Conservation (phyloP, 1,140 invertebrate species). For the Sinella curviseta region DNA sequence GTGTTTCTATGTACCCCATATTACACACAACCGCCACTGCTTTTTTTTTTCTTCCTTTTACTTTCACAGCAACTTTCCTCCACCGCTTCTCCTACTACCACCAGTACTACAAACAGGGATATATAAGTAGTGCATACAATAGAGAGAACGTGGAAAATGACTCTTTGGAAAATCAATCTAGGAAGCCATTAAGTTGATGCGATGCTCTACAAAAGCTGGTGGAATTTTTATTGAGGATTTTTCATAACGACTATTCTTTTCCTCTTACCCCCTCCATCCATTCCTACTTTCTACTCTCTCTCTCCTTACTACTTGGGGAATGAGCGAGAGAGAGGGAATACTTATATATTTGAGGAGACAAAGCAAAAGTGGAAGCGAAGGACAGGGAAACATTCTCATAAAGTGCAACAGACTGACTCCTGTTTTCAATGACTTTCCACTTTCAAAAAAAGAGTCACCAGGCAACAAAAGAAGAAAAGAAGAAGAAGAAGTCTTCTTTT, state of each 20-base stretch:
- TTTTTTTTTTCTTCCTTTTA: conserved; percentile 10
- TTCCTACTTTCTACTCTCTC: neutral
- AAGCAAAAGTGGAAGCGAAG: conserved; percentile 11
- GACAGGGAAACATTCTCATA: conserved; percentile 36
- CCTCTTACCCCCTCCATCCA: conserved; percentile 1
- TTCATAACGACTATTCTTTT: conserved; percentile 45
- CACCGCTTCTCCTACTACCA: too few relatives aligned
- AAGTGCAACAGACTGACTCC: conserved; percentile 42
- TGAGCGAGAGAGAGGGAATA: neutral
- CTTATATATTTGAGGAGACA: too few relatives aligned
- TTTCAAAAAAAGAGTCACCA: conserved; percentile 24
- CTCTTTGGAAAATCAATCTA: conserved; percentile 50
- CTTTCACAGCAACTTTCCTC: neutral
- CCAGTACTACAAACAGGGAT: neutral
- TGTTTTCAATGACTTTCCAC: conserved; percentile 27
- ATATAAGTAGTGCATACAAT: neutral
- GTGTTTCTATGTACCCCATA: neutral
- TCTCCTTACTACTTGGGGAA: neutral
- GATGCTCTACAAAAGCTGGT: conserved; percentile 39
- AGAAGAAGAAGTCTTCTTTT: too few relatives aligned
- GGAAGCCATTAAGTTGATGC: conserved; percentile 49
- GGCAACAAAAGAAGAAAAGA: conserved; percentile 12
- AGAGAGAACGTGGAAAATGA: conserved; percentile 37
- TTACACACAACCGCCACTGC: neutral
- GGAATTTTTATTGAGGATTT: conserved; percentile 50